A percentile compares a stretch with the other conserved stretches of the same genome.
Evolutionary conservation across 1,140 invertebrate genomes (phyloP).

Genomic region (Myzus persicae): DNA sequence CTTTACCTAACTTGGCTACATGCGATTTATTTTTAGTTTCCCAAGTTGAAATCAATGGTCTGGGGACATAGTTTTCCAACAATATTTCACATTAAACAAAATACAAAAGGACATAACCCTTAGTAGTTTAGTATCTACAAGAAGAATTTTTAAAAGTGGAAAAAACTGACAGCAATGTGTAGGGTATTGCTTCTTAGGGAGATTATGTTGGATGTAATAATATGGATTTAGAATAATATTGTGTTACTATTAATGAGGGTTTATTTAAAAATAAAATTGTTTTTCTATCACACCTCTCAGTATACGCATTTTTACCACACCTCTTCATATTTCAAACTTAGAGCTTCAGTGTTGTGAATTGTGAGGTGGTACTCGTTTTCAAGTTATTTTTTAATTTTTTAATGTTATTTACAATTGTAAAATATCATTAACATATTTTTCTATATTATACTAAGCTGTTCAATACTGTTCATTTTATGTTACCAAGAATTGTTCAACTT

Average conservation of each 20-base stretch:
- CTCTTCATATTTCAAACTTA: background rate
- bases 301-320: background rate
- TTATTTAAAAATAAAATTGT: background rate
- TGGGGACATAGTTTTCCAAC: slow-evolving; percentile 60
- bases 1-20: slow-evolving; percentile 62
- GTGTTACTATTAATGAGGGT: background rate
- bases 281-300: background rate
- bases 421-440: background rate
- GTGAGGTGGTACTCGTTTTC: background rate
- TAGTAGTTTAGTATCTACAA: slow-evolving; percentile 49
- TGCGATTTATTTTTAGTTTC: slow-evolving; percentile 62
- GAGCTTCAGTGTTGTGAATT: background rate
- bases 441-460: background rate
- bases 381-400: background rate
- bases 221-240: slow-evolving; percentile 5
- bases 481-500: background rate
- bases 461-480: background rate
- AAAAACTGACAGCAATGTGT: background rate
- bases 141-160: slow-evolving; percentile 34
- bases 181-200: background rate
- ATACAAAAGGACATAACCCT: slow-evolving; percentile 41
- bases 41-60: slow-evolving; percentile 60
- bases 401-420: background rate
- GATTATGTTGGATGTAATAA: background rate
- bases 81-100: slow-evolving; percentile 59